phyloP scores from a whole-genome alignment of 2,888 invertebrate species.

The Pimpla rufipes region DNA sequence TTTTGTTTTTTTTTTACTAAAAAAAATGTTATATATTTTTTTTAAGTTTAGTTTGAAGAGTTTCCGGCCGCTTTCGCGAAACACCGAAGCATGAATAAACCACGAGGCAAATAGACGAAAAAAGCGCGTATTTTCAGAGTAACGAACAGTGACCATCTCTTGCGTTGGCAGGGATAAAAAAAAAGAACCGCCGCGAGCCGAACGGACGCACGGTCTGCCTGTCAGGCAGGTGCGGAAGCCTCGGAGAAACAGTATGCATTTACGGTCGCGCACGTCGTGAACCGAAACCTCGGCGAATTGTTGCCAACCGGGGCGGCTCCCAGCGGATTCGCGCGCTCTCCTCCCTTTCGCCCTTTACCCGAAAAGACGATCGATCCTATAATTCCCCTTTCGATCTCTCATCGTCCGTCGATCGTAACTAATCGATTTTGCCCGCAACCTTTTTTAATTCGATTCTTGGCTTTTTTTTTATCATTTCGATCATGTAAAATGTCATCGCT shows the following conservation, averaged over 20 bases:
- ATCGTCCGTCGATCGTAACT: constrained; percentile 46
- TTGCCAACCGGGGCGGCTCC: constrained; percentile 40
- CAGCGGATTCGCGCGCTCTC: constrained; percentile 26
- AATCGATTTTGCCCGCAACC: constrained; percentile 40
- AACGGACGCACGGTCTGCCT: constrained; percentile 12
- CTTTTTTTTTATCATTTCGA: constrained; percentile 1
- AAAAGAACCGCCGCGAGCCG: constrained; percentile 1
- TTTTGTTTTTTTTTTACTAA: no score
- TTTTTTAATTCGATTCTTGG: constrained; percentile 13
- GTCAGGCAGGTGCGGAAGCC: constrained; percentile 20
- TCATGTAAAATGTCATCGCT: neutral
- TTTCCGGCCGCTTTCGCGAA: no score
- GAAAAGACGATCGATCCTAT: constrained; percentile 13
- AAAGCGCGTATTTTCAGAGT: neutral
- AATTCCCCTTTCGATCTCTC: constrained; percentile 38
- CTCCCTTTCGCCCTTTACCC: neutral
- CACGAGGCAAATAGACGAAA: neutral
- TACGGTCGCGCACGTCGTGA: constrained; percentile 39
- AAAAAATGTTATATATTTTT: no score
- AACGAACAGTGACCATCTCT: neutral
- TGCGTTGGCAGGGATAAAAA: neutral
- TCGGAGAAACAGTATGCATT: constrained; percentile 41
- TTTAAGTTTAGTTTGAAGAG: no score
- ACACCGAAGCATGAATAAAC: neutral
- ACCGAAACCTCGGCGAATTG: constrained; percentile 59